phyloP scores from a whole-genome alignment of 1,140 invertebrate genomes.

The Dryas iulia region DNA sequence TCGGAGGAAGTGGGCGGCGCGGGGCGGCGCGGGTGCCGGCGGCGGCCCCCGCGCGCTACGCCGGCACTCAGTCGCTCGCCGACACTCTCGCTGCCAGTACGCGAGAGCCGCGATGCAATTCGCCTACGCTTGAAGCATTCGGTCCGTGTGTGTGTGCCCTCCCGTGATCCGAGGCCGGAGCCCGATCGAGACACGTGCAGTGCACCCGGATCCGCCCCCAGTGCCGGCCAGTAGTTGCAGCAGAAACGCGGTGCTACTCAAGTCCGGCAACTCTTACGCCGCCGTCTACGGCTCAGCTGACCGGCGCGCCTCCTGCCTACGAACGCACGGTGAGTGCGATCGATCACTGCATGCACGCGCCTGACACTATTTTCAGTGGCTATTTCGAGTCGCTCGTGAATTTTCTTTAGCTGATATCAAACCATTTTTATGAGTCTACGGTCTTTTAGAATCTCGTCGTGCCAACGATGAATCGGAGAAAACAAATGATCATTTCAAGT shows the following conservation, averaged over 20 bases:
- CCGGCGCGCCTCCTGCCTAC: constrained; percentile 52
- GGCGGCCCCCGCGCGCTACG: constrained; percentile 50
- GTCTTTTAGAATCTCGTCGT: not conserved
- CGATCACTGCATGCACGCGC: constrained; percentile 70
- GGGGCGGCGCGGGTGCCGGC: constrained; percentile 65
- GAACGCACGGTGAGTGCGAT: constrained; percentile 77
- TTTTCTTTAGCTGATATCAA: constrained; percentile 15
- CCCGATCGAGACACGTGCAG: constrained; percentile 54
- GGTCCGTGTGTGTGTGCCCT: constrained; percentile 69
- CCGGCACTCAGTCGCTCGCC: constrained; percentile 70
- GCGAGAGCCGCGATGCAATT: constrained; percentile 70
- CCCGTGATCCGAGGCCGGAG: constrained; percentile 56
- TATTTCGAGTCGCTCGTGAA: constrained; percentile 72
- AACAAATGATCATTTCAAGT: constrained; percentile 35
- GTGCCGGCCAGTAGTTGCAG: constrained; percentile 30
- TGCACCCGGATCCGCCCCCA: constrained; percentile 44
- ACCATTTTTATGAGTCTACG: constrained; percentile 26
- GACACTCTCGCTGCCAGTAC: constrained; percentile 73
- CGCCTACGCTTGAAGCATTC: constrained; percentile 65
- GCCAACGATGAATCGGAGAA: constrained; percentile 35
- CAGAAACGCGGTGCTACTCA: constrained; percentile 26
- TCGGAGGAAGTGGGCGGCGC: constrained; percentile 77
- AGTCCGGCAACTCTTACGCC: constrained; percentile 32
- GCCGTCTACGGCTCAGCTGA: constrained; percentile 63
- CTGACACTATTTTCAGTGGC: constrained; percentile 54